A percentile compares a stretch with the other conserved stretches of the same genome.
phyloP scores from a whole-genome alignment of 2,797 vertebrate species.

The Buphagus erythrorhynchus region DNA sequence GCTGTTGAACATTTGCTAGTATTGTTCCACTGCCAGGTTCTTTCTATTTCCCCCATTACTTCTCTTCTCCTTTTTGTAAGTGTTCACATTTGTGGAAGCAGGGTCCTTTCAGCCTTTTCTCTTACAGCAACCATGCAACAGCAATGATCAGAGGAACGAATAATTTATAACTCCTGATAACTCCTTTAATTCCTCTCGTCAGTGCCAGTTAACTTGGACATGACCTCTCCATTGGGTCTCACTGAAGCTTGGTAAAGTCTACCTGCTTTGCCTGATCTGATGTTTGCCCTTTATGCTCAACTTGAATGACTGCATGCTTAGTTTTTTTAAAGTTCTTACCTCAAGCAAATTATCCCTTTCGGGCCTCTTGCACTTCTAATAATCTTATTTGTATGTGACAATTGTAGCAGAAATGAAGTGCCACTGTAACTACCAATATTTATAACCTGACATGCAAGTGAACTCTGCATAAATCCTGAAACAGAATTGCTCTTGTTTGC shows the following conservation, averaged over 20 bases:
- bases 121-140: neutral
- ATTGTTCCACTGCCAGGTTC: neutral
- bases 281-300: neutral
- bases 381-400: neutral
- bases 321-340: neutral
- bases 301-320: neutral
- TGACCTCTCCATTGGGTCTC: neutral
- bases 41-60: neutral
- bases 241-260: neutral
- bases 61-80: neutral
- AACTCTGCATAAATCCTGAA: neutral
- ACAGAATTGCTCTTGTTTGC: neutral
- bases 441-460: neutral
- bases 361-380: neutral
- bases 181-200: neutral
- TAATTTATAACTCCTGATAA: neutral
- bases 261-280: neutral
- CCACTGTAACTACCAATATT: neutral
- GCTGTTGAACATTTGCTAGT: neutral
- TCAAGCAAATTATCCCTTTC: neutral
- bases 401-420: neutral
- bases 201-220: neutral
- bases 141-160: neutral
- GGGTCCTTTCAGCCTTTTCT: neutral
- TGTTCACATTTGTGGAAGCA: neutral